Evolutionary conservation across 37 sponge, comb jelly and placozoan genomes (phyloP).

Genomic region (Axinella damicornis): DNA sequence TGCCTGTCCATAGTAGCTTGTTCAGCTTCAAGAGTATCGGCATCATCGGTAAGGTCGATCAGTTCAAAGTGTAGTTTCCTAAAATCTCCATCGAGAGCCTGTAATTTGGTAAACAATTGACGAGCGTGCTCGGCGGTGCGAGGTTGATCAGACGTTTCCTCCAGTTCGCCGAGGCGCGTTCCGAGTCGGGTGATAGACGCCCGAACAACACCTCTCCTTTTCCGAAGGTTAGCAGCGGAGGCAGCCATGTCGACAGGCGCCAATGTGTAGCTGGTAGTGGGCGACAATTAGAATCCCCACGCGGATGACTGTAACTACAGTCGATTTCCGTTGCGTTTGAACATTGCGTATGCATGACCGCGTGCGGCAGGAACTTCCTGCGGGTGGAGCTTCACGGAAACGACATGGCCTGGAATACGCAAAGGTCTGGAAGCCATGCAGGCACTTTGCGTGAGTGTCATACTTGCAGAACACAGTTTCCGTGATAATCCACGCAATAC

Average conservation of each 20-base stretch:
- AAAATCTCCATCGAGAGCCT: constrained; percentile 32
- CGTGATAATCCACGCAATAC: no score
- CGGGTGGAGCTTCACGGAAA: no score
- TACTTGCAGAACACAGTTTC: no score
- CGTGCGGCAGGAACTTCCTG: no score
- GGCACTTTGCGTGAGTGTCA: no score
- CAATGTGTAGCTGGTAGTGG: no score
- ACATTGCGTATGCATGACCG: no score
- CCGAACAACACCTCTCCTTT: constrained; percentile 37
- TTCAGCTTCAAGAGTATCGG: constrained; percentile 11
- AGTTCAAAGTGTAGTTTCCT: constrained; percentile 30
- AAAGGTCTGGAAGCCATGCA: no score
- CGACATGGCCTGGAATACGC: no score
- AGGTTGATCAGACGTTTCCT: constrained; percentile 39
- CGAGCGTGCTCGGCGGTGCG: constrained; percentile 33
- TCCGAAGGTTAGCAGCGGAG: constrained; percentile 4
- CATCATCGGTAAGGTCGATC: constrained; percentile 38
- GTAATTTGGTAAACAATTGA: constrained; percentile 31
- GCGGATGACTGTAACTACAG: no score
- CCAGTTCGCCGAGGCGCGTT: constrained; percentile 22
- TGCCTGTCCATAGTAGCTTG: constrained; percentile 30
- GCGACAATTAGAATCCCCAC: constrained; percentile 13
- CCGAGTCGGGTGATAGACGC: constrained; percentile 25
- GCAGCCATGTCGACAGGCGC: neutral
- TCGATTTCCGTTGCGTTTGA: no score